These are phyloP conservation scores for Coptotermes formosanus DNA, from an alignment of 1,140 invertebrate species.

Conservation along the genomic window DNA sequence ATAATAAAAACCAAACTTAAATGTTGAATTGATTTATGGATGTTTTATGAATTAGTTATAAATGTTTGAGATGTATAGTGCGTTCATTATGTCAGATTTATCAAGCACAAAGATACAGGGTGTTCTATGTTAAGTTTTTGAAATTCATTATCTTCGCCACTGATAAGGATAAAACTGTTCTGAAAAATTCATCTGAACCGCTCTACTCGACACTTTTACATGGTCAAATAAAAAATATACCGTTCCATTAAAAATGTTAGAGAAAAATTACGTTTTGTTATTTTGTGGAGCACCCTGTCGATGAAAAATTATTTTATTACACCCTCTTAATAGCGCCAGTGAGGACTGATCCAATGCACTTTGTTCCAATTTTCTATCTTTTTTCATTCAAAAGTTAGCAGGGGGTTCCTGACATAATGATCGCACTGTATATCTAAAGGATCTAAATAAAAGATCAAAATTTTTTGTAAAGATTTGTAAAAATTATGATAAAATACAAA, in stretches of 20 bases:
- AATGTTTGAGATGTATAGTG: not conserved
- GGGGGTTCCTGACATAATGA: not conserved
- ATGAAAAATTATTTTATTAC: no score
- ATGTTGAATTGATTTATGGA: not conserved
- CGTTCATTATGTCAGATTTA: no score
- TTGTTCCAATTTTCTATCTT: not conserved
- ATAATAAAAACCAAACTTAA: slow-evolving; percentile 24
- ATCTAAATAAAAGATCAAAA: no score
- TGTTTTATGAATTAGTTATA: not conserved
- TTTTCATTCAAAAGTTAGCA: not conserved
- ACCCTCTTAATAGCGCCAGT: no score
- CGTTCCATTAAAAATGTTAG: no score
- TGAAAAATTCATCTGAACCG: not conserved
- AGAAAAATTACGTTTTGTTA: no score
- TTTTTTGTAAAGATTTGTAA: no score
- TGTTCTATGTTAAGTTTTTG: not conserved
- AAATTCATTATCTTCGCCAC: slow-evolving; percentile 19
- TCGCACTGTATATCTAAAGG: no score
- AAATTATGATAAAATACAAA: not conserved
- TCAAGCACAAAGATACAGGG: not conserved
- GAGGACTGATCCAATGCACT: not conserved
- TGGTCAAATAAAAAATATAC: no score
- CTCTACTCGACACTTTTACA: no score
- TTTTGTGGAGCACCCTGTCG: no score
- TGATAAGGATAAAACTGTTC: not conserved